Base-by-base conservation (phyloP, 2,888 invertebrate species). In the Coenonympha glycerion region DNA sequence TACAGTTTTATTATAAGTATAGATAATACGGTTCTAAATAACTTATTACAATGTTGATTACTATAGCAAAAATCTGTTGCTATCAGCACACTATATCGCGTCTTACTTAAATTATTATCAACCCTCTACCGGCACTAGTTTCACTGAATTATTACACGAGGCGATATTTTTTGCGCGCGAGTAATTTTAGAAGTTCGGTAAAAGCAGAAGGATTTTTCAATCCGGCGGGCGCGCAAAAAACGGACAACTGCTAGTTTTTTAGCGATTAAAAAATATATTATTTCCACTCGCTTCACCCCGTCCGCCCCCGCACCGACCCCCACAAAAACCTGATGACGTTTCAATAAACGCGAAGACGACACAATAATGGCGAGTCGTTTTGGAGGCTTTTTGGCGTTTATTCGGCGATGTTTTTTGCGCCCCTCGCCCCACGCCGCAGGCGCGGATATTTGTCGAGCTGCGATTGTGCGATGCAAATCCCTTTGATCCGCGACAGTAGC, bases 311-410 rank as follows among this genome's bases (percentile, higher is more conserved):
- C 50, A 48, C 60, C 67, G 68, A 69, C 69, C 68, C 80, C 69
- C 72, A 66, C 65, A 66, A 67, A 69, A 61, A 57, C 49, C 52
- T 54, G 65, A 64, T 70, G 75, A 79, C 73, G 71, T 69, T 71
- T 79, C 76, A 77, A 80, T 79, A 72, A 65, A n/a, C n/a, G 64
- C 60, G 56, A 53, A 42, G 46, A 48, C 54, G 57, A 57, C 58
- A 53, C 53, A 55, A 66, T 59, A 62, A 64, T 56, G 53, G 13
- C 3, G 13, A 37, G 52, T 40, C 30, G n/a, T 39, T 22, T 39
- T 39, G 24, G 15, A 28, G 49, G 18, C 42, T 55, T 59, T 62
- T 63, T 58, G 59, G 36, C 22, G 24, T 48, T 56, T 59, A 56
- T 60, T 58, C 50, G 51, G 53, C 50, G 47, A 45, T 24, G 42